A percentile compares a stretch with the other conserved stretches of the same genome.
These are phyloP conservation scores for Pogonocherus hispidulus DNA, from an alignment of 2,888 invertebrate species.

Conservation along the genomic window DNA sequence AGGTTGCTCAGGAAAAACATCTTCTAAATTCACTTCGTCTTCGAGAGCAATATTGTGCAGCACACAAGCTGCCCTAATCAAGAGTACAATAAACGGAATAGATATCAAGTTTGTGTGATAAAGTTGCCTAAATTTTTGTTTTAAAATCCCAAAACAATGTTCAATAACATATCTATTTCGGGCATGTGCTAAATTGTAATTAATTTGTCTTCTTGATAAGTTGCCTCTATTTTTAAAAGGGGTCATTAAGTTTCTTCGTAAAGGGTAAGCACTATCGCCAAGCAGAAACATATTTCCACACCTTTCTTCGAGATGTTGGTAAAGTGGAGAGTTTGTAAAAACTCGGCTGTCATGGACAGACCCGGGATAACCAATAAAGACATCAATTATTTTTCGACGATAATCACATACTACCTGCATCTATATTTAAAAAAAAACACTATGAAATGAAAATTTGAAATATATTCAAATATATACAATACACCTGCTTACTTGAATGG, in stretches of 20 bases:
- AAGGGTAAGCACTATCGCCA: background rate
- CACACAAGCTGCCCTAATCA: too few relatives aligned
- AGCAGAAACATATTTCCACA: background rate
- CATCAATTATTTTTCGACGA: background rate
- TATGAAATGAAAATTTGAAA: background rate
- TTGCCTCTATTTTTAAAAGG: background rate
- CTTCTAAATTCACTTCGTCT: background rate
- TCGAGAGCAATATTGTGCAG: too few relatives aligned
- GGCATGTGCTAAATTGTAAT: background rate
- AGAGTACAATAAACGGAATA: too few relatives aligned
- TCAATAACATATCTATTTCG: too few relatives aligned
- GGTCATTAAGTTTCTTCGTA: background rate
- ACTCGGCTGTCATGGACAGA: conserved; percentile 1
- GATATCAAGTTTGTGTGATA: background rate
- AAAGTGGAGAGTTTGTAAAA: background rate
- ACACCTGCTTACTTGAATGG: background rate
- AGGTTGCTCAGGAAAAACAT: too few relatives aligned
- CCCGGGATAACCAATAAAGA: background rate
- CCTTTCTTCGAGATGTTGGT: background rate
- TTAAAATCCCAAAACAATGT: background rate
- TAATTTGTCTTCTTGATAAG: background rate
- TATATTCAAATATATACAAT: too few relatives aligned
- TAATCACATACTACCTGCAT: background rate
- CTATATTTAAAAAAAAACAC: background rate
- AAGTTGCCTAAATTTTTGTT: background rate